These are phyloP conservation scores for Hecatera dysodea DNA, from an alignment of 2,888 invertebrate species.

Conservation along the genomic window DNA sequence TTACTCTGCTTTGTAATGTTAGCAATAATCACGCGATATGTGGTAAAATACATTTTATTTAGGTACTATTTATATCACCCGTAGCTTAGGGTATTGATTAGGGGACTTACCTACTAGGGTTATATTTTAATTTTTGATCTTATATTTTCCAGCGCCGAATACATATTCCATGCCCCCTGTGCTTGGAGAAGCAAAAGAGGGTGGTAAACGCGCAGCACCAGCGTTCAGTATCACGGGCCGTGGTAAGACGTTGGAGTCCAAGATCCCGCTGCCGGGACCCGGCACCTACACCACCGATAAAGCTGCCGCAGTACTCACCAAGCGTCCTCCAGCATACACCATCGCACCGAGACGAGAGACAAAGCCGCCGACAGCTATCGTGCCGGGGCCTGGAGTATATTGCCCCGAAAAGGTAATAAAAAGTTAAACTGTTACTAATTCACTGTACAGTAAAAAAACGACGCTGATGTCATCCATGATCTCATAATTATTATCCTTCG, in stretches of 20 bases:
- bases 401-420: conserved; percentile 91
- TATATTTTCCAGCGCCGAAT: conserved; percentile 94
- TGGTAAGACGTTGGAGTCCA: conserved; percentile 91
- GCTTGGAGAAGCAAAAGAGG: conserved; percentile 91
- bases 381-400: conserved; percentile 92
- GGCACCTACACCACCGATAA: conserved; percentile 93
- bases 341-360: conserved; percentile 92
- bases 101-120: neutral
- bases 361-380: conserved; percentile 80
- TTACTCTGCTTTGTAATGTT: conserved; percentile 41
- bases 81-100: conserved; percentile 5
- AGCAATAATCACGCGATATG: conserved; percentile 11
- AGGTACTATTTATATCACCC: neutral
- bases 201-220: conserved; percentile 93
- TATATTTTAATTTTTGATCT: conserved; percentile 8
- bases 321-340: conserved; percentile 95
- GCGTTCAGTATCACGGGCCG: conserved; percentile 97
- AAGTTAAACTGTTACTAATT: neutral
- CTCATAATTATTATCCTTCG: conserved; percentile 54
- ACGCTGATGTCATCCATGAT: conserved; percentile 63
- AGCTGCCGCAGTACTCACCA: conserved; percentile 82
- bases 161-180: conserved; percentile 96
- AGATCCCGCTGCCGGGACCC: conserved; percentile 94
- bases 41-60: neutral
- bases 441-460: conserved; percentile 23